These are phyloP conservation scores for Smittia sp. DNA, from an alignment of 2,888 invertebrate genomes.

Conservation along the genomic window DNA sequence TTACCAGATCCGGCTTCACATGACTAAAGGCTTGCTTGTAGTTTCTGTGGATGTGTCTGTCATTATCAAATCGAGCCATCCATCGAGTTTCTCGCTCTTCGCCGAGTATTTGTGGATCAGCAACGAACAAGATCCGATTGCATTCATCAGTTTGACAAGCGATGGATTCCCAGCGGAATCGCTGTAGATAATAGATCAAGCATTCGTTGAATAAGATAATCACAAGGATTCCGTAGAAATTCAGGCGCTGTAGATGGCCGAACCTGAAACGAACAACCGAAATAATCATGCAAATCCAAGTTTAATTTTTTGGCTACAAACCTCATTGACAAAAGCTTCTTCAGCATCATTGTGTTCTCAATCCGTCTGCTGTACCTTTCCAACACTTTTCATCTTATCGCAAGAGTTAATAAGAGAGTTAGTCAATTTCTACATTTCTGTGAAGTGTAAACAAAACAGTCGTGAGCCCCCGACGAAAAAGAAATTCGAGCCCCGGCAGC, in stretches of 20 bases:
- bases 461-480: too few species aligned
- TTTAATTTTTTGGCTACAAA: not conserved
- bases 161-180: conserved; percentile 50
- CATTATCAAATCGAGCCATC: conserved; percentile 80
- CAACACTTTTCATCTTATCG: too few species aligned
- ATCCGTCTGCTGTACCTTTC: not conserved
- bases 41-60: conserved; percentile 61
- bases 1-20: not conserved
- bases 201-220: conserved; percentile 50
- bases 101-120: conserved; percentile 92
- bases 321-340: not conserved
- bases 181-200: conserved; percentile 50
- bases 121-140: conserved; percentile 68
- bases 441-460: too few species aligned
- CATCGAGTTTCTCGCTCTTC: conserved; percentile 67
- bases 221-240: conserved; percentile 47
- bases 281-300: not conserved
- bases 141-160: conserved; percentile 56
- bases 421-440: too few species aligned
- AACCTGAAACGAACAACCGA: not conserved
- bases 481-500: not conserved
- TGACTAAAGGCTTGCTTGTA: conserved; percentile 27
- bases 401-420: too few species aligned
- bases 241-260: conserved; percentile 21
- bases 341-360: not conserved